Percentiles rank a stretch among this genome's conserved stretches.
These are phyloP conservation scores for Gnathonemus longibarbis DNA, from an alignment of 2,113 vertebrate genomes.

Conservation along the genomic window DNA sequence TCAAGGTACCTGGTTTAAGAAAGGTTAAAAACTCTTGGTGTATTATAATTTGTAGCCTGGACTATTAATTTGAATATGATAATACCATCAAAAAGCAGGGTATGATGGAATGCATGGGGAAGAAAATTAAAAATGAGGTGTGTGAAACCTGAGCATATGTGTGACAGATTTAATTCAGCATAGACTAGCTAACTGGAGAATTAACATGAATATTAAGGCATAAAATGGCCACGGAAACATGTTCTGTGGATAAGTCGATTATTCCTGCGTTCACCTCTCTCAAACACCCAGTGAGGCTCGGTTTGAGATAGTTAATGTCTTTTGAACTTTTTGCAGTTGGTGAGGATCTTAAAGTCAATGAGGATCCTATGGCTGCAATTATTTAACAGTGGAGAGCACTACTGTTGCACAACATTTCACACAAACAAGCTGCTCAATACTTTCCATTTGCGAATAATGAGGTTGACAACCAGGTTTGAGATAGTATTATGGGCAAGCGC, in stretches of 20 bases:
- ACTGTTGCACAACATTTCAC: not conserved
- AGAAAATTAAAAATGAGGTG: not conserved
- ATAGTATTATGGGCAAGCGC: not conserved
- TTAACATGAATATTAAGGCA: not conserved
- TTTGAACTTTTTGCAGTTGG: not conserved
- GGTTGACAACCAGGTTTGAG: not conserved
- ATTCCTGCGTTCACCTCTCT: not conserved
- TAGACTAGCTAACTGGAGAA: not conserved
- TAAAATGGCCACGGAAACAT: not conserved
- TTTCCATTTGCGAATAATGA: not conserved
- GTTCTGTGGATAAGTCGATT: not conserved
- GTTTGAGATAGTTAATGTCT: not conserved
- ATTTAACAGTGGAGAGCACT: not conserved
- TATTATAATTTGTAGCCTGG: not conserved
- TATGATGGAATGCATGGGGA: not conserved
- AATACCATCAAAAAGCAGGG: not conserved
- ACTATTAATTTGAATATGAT: not conserved
- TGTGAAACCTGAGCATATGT: not conserved
- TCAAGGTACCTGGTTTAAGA: not conserved
- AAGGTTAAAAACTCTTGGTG: not conserved
- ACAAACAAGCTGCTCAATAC: not conserved
- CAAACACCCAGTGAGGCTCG: not conserved
- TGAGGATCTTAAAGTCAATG: not conserved
- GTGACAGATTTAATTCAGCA: not conserved
- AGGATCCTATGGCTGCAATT: not conserved